A percentile compares a stretch with the other conserved stretches of the same genome.
phyloP scores from a whole-genome alignment of 2,797 vertebrate species.

The Bovichtus diacanthus region DNA sequence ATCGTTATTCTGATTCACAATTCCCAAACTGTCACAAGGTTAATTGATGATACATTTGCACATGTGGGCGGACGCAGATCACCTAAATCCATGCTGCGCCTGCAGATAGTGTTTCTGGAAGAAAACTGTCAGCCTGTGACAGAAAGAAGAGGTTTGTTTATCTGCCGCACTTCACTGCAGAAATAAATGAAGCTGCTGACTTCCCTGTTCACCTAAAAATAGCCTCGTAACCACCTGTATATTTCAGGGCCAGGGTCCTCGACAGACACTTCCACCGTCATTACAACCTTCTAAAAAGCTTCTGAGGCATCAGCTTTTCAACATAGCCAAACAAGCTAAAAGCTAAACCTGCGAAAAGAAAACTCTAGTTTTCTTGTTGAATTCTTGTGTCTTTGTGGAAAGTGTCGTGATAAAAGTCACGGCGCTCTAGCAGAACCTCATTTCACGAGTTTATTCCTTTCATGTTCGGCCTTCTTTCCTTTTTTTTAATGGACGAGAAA shows the following conservation, averaged over 20 bases:
- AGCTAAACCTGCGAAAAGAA: neutral
- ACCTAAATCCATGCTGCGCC: neutral
- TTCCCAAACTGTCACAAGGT: neutral
- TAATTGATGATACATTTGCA: slow-evolving; percentile 2
- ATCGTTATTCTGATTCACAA: slow-evolving; percentile 37
- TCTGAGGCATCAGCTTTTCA: neutral
- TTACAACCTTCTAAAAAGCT: neutral
- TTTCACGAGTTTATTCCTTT: neutral
- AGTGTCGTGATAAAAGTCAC: too few species aligned
- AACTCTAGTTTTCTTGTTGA: too few species aligned
- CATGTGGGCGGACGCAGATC: neutral
- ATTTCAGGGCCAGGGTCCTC: neutral
- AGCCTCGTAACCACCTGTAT: slow-evolving; percentile 1
- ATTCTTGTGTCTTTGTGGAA: too few species aligned
- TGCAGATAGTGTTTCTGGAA: neutral
- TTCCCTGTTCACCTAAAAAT: slow-evolving; percentile 22
- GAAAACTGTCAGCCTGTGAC: slow-evolving; percentile 5
- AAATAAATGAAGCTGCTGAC: neutral
- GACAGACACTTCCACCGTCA: neutral
- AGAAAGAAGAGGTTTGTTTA: slow-evolving; percentile 15
- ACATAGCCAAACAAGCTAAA: neutral
- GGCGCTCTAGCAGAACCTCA: too few species aligned
- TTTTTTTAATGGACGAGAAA: accelerated
- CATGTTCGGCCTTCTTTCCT: neutral
- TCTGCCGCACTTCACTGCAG: slow-evolving; percentile 5